Conservation (phyloP, 2,113 vertebrate genomes). For the Notiomystis cincta region DNA sequence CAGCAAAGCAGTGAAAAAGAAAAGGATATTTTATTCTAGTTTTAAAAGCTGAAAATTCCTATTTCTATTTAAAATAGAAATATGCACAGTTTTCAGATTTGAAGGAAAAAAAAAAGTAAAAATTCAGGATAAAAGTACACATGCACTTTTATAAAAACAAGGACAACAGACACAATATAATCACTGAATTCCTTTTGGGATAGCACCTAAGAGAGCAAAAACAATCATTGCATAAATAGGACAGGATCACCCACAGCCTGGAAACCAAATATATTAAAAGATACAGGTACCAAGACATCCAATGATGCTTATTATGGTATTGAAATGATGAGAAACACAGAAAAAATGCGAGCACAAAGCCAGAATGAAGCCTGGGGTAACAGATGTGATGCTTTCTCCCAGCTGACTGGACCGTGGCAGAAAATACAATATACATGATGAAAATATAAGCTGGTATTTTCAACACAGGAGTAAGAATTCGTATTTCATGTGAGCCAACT, state of each 20-base stretch:
- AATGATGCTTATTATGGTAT: not conserved
- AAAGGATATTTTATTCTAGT: not conserved
- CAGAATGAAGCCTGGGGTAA: not conserved
- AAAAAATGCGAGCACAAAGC: not conserved
- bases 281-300: not conserved
- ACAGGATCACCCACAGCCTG: not conserved
- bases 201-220: not conserved
- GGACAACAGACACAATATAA: not conserved
- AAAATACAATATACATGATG: not conserved
- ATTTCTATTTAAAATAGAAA: not conserved
- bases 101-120: not conserved
- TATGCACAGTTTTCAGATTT: not conserved
- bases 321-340: not conserved
- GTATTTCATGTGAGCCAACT: not conserved
- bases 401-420: not conserved
- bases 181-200: not conserved
- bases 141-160: not conserved
- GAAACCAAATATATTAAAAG: not conserved
- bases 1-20: not conserved
- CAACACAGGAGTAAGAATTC: not conserved
- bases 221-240: not conserved
- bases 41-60: not conserved
- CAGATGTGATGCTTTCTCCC: not conserved
- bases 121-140: not conserved
- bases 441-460: conserved; percentile 2